These are phyloP conservation scores for Lasioglossum pauxillum DNA, from an alignment of 2,888 invertebrate genomes.

Conservation along the genomic window DNA sequence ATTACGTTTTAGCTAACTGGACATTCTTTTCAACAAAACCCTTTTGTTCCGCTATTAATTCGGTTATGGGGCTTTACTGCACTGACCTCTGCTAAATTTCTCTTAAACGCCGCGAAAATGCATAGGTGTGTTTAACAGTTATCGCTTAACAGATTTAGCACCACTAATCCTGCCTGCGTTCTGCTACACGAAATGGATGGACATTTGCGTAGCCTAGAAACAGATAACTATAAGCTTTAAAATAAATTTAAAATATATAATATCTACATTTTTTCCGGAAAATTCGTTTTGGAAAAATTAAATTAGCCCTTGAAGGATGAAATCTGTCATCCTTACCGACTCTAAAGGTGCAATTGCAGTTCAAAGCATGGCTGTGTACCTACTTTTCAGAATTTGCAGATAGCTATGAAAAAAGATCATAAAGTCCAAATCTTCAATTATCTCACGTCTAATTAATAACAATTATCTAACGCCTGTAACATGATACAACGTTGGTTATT, in stretches of 20 bases:
- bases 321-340: too few species aligned
- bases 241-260: not conserved
- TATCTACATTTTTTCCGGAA: not conserved
- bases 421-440: too few species aligned
- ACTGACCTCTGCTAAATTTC: not conserved
- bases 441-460: too few species aligned
- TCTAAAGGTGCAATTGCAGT: too few species aligned
- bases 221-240: not conserved
- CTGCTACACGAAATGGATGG: not conserved
- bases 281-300: too few species aligned
- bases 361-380: too few species aligned
- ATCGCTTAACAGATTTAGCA: not conserved
- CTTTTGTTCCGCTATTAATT: not conserved
- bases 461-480: too few species aligned
- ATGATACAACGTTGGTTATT: too few species aligned
- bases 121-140: slow-evolving; percentile 6
- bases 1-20: not conserved
- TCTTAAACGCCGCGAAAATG: not conserved
- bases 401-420: too few species aligned
- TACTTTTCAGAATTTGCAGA: too few species aligned
- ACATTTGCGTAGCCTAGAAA: not conserved
- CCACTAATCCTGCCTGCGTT: not conserved
- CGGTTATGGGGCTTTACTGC: not conserved
- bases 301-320: too few species aligned
- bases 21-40: not conserved